Base-by-base conservation (phyloP, 2,797 vertebrate species). In the Erithacus rubecula region DNA sequence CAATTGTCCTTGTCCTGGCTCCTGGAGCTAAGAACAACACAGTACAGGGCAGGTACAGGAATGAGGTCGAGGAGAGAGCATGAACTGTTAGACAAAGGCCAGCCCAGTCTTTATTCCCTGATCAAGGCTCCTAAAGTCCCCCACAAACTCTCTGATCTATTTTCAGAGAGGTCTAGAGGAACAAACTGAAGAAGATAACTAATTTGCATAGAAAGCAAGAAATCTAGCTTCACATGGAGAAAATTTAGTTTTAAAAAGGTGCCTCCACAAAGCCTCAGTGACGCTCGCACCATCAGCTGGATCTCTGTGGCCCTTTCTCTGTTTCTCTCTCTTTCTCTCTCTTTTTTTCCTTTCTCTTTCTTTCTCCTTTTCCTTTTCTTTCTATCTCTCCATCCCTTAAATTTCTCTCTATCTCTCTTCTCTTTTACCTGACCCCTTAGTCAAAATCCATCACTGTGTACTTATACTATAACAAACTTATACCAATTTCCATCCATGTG, bases 261-360 rank as follows among this genome's bases (percentile, higher is more conserved):
- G 39, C 4, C 17, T 44, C 30, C 37, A 27, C 23, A 70, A 70
- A 70, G 20, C 7, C 44, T 23, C 5, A 3, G 10, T 23, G 21
- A 15, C 59, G n/a, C 15, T 43, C 0, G 0, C 9, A 16, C 12
- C n/a, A 70, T 44, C 37, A 77, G 12, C 44, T 46, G 15, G 24
- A 64, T 52, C 6, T 39, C 41, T 46, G 13, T 0, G 1, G 13
- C 18, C 3, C 4, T 46, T 43, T 60, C 8, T 37, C n/a, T n/a
- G 6, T 44, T 4, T 19, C 2, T 13, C 3, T n/a, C 2, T 13
- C 3, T 39, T 1, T 39, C 10, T 30, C 20, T 70, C 5, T 17
- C 6, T 34, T 10, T 32, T 37, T 18, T 37, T 9, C 17, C 6
- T 27, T 6, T 46, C 9, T 21, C 1, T 44, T 2, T 43, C 21